phyloP scores from a whole-genome alignment of 2,888 invertebrate species.

The Drosophila fungiperda region DNA sequence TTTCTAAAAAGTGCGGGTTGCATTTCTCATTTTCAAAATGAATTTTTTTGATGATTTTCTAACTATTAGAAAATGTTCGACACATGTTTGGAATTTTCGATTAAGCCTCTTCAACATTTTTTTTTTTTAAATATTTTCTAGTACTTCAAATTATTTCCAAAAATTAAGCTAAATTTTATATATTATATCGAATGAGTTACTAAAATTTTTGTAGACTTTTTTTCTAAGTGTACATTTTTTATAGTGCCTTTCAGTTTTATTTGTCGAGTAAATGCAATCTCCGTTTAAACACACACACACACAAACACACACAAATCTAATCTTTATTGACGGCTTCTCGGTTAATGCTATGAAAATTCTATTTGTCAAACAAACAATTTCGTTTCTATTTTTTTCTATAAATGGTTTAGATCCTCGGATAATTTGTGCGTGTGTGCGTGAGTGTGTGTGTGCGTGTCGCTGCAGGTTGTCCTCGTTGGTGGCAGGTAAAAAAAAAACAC shows the following conservation, averaged over 20 bases:
- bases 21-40: too few relatives aligned
- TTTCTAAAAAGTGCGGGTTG: neutral
- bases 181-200: neutral
- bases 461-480: slow-evolving; percentile 54
- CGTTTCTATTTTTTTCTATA: slow-evolving; percentile 44
- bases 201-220: neutral
- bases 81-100: too few relatives aligned
- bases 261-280: slow-evolving; percentile 71
- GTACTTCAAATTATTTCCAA: too few relatives aligned
- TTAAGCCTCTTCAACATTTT: too few relatives aligned
- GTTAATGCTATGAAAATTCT: slow-evolving; percentile 58
- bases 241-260: slow-evolving; percentile 21
- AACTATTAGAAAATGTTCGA: too few relatives aligned
- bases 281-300: slow-evolving; percentile 47
- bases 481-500: slow-evolving; percentile 61
- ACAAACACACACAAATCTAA: slow-evolving; percentile 48
- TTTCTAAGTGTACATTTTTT: slow-evolving; percentile 16
- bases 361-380: slow-evolving; percentile 78
- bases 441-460: slow-evolving; percentile 18
- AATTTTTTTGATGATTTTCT: too few relatives aligned
- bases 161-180: neutral
- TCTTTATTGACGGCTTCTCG: slow-evolving; percentile 69
- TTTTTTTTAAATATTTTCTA: too few relatives aligned
- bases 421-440: neutral
- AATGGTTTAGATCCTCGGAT: slow-evolving; percentile 30